Evolutionary conservation across 2,888 invertebrate genomes (phyloP).

Genomic region (Heteromyza rotundicornis): DNA sequence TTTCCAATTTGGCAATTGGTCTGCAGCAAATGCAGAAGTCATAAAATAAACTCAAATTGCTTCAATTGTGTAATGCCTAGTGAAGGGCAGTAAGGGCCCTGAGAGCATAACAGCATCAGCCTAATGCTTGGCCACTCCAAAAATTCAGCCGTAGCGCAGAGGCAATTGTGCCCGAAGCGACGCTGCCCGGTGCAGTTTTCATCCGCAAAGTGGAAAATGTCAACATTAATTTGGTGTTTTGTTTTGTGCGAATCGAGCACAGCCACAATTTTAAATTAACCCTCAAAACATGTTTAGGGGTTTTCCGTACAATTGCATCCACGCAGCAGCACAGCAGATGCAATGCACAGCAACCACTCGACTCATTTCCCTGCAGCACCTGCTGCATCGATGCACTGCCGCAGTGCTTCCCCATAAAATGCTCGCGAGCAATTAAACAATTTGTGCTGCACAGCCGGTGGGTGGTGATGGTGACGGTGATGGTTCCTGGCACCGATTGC

Average conservation of each 20-base stretch:
- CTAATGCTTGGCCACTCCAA: background rate
- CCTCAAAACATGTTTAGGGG: conserved; percentile 58
- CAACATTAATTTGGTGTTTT: conserved; percentile 59
- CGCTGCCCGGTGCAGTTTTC: conserved; percentile 36
- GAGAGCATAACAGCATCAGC: background rate
- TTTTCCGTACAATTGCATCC: conserved; percentile 55
- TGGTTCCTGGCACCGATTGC: too few species aligned
- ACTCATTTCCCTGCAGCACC: conserved; percentile 31
- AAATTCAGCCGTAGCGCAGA: conserved; percentile 11
- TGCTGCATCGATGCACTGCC: conserved; percentile 31
- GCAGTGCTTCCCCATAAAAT: background rate
- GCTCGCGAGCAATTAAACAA: conserved; percentile 12
- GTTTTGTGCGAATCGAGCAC: conserved; percentile 48
- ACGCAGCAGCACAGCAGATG: conserved; percentile 38
- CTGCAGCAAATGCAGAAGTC: conserved; percentile 24
- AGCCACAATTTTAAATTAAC: conserved; percentile 59
- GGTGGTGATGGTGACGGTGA: background rate
- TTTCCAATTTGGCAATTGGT: conserved; percentile 4
- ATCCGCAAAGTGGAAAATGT: conserved; percentile 52
- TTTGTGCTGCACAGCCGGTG: conserved; percentile 1
- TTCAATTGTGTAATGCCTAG: conserved; percentile 15
- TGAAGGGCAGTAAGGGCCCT: conserved; percentile 32
- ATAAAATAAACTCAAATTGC: conserved; percentile 30
- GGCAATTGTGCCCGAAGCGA: conserved; percentile 4
- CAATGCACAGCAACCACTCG: background rate